A percentile compares a stretch with the other conserved stretches of the same genome.
These are phyloP conservation scores for Nemotelus nigrinus DNA, from an alignment of 2,888 invertebrate species.

Conservation along the genomic window DNA sequence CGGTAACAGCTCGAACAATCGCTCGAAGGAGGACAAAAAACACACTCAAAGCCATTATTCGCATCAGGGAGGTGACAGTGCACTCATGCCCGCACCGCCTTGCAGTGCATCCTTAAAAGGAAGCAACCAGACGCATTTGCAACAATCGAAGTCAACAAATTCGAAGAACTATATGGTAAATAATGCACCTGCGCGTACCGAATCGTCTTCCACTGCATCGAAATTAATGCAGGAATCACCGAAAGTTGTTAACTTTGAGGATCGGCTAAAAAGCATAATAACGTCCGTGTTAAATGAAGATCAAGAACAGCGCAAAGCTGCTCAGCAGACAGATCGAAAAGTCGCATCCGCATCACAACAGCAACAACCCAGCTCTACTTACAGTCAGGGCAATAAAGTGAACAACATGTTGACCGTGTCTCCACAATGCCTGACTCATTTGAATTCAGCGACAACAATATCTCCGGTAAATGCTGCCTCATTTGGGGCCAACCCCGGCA, in stretches of 20 bases:
- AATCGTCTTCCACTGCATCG: conserved; percentile 47
- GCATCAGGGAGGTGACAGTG: conserved; percentile 56
- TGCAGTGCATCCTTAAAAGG: conserved; percentile 38
- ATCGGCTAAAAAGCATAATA: conserved; percentile 86
- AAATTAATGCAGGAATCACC: conserved; percentile 73
- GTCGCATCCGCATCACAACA: conserved; percentile 55
- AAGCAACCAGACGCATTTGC: conserved; percentile 40
- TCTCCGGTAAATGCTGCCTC: conserved; percentile 63
- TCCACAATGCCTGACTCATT: conserved; percentile 62
- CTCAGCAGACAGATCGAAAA: conserved; percentile 52
- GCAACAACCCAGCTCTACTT: conserved; percentile 45
- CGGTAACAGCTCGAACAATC: not conserved
- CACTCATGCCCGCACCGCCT: conserved; percentile 63
- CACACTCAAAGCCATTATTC: conserved; percentile 52
- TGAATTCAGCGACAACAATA: conserved; percentile 64
- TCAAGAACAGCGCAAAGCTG: conserved; percentile 68
- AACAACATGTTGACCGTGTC: conserved; percentile 62
- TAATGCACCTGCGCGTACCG: conserved; percentile 33
- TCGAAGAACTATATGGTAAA: conserved; percentile 27
- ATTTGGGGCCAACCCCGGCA: conserved; percentile 48
- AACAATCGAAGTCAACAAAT: conserved; percentile 49
- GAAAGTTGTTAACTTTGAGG: conserved; percentile 87
- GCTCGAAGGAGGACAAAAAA: conserved; percentile 65
- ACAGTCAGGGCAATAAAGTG: conserved; percentile 53
- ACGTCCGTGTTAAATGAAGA: conserved; percentile 88